Percentiles rank a stretch among this genome's conserved stretches.
phyloP scores from a whole-genome alignment of 2,888 invertebrate species.

The Brenthis daphne region DNA sequence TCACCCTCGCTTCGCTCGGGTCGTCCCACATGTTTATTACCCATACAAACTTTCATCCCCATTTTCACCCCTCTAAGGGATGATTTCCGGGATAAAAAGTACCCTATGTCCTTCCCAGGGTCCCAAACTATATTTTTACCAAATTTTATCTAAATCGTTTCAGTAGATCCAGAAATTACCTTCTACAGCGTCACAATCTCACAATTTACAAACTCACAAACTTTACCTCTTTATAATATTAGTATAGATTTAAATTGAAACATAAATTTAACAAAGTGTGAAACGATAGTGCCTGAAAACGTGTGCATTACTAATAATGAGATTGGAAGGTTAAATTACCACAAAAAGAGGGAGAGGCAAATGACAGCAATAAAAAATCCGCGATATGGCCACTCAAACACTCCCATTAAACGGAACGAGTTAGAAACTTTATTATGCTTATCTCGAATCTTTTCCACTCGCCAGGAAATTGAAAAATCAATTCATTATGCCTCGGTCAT shows the following conservation, averaged over 20 bases:
- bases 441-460: constrained; percentile 44
- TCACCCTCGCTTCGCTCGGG: too few species aligned
- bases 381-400: constrained; percentile 65
- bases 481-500: constrained; percentile 24
- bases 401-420: constrained; percentile 52
- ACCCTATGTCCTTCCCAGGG: too few species aligned
- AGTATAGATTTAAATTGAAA: neutral
- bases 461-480: constrained; percentile 42
- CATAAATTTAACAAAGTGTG: constrained; percentile 28
- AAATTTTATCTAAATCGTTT: too few species aligned
- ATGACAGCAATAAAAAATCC: constrained; percentile 61
- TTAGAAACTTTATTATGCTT: constrained; percentile 48
- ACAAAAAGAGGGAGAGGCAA: constrained; percentile 58
- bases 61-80: too few species aligned
- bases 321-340: constrained; percentile 66
- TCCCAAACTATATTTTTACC: too few species aligned
- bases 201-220: too few species aligned
- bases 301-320: constrained; percentile 31
- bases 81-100: too few species aligned
- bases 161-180: too few species aligned
- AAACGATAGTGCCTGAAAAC: constrained; percentile 27
- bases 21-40: too few species aligned
- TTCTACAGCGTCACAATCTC: too few species aligned
- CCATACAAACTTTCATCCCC: too few species aligned
- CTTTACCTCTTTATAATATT: too few species aligned